Base-by-base conservation (phyloP, 2,888 invertebrate genomes). In the Halocaridina rubra region DNA sequence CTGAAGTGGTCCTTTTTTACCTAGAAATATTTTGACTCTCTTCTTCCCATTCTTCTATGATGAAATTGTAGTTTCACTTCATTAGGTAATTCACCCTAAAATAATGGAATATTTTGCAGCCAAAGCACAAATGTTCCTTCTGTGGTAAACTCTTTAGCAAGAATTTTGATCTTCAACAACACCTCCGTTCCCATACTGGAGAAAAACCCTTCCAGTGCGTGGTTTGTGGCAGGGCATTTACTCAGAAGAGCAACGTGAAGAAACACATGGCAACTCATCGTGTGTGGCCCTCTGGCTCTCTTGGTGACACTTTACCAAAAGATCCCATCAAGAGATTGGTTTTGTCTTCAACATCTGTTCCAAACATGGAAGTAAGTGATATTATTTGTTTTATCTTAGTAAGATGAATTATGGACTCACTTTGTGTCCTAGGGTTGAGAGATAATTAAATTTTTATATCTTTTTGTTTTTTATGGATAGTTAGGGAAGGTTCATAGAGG, bases 161-260 rank as follows among this genome's bases (percentile, higher is more conserved):
- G 89, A 92, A 93, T 89, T 94, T 94, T 91, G 93, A 93, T 88
- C 92, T 94, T 88, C 92, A 93, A 88, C 93, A 93, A 88, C 94
- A 94, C 89, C 91, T 93, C 79, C 92, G 94, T 88, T 93, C 93
- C 76, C 94, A 94, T 89, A 94, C 87, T n/a, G 87, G 87, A 24
- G 87, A 87, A 71, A 87, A 85, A 46, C 87, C 87, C 5, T 88
- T 88, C 76, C 88, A 86, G 81, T 92, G 92, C 89, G 92, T 93
- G 29, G 93, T 95, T 39, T 95, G 95, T 91, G 95, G 94, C 0
- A 92, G 94, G 80, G 94, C 94, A 86, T 95, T 95, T 90, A 92
- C 93, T 59, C 94, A 94, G 90, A 94, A 94, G 90, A 94, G 94
- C 3, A 94, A 95, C 90, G 93, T 95, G 74, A 94, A 94, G 90